Evolutionary conservation across 2,888 invertebrate species (phyloP), one percentile per base, ranked within the genome.

Genomic region (Pristionchus exspectatus): DNA sequence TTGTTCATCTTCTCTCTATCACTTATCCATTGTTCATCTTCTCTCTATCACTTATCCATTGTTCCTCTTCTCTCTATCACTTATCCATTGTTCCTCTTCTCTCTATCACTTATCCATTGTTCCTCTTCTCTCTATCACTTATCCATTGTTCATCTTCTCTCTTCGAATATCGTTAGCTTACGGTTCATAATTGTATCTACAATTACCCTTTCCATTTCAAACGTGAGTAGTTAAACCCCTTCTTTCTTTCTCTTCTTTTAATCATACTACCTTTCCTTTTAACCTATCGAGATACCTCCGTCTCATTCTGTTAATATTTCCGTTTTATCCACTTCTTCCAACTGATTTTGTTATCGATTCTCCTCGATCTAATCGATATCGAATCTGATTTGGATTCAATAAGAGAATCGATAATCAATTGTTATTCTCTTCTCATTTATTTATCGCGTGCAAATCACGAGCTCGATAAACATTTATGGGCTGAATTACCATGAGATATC

Each of bases 311-410:
- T 81, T 44, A 33, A 44, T 54, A 81, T 81, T 14, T 54, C 81
- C 81, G 81, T 81, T 81, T 54, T 81, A 81, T 54, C 50, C 50
- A 9, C 44, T 50, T 27, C 50, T 5, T 54, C 50, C 38, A 38
- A 33, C n/a, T 81, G 18, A 21, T 27, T 81, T 50, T 81, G 81
- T 54, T 50, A 14, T 81, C 81, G 81, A 54, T 81, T 81, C 81
- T 12, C 14, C n/a, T 81, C 81, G 81, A 81, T 81, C n/a, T 81
- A 81, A 81, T 81, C 81, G 81, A 81, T 81, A 81, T 4, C 81
- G 44, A 81, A 81, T 81, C 81, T 54, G 24, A 38, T 21, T 16
- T 81, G 81, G 50, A 81, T 74, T 74, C 74, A 74, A 81, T 54
- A 21, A 27, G 81, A 54, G 50, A 27, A 44, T 81, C 50, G 81